Evolutionary conservation across 2,113 vertebrate genomes (phyloP), one percentile per base, ranked within the genome.

Genomic region (Zapornia atra): DNA sequence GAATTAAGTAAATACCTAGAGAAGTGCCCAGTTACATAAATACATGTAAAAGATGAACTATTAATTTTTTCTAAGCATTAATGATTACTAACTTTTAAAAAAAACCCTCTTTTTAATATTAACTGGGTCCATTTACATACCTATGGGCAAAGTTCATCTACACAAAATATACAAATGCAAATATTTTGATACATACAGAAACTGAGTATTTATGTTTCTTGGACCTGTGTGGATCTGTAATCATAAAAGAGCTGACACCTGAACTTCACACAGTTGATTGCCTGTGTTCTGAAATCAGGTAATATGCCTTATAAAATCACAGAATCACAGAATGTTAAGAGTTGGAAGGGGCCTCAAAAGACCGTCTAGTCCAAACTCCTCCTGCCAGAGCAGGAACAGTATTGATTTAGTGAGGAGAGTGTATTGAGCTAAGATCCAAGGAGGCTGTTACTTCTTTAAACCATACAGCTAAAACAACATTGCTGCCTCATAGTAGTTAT

Each of bases 191-290:
- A 29, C 1, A 24, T 34, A 40, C 5, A 76, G 4, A 78, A 28
- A 53, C 10, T 3, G 0, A 28, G 0, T 4, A 2, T 34, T 9
- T 71, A 2, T 64, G 18, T 69, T 87, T 50, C n/a, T 70, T 50
- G 34, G 29, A 46, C 6, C 16, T 76, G 25, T 11, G 50, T 0
- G 0, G 12, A 61, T 31, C 31, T 87, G 28, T 38, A 61, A 68
- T 63, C 1, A 16, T 36, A 29, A 84, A 89, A 73, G 15, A 73
- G 5, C 16, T 54, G 51, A 70, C 33, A 63, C 2, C 3, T 71
- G 18, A 8, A 25, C 17, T 66, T 72, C 12, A 54, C 7, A 36
- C 11, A 59, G 70, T 56, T 65, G 33, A 44, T 33, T 77, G 12
- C 3, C 18, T 50, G 17, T 40, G 4, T 44, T 82, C 56, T 72